Evolutionary conservation across 2,888 invertebrate genomes (phyloP).

Genomic region (Drosophila engyochracea): DNA sequence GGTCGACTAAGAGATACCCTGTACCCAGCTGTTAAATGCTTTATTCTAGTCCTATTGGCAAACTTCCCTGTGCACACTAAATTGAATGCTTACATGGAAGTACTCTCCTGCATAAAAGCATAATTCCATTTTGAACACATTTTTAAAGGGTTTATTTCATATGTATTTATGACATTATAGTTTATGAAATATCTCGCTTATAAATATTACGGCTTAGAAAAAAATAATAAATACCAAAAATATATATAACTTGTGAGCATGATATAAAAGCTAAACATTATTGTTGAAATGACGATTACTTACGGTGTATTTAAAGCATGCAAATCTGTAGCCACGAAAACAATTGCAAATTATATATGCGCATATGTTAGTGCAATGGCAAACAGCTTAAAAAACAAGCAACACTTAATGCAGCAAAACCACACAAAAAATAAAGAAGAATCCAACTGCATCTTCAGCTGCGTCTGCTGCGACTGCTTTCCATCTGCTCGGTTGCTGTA

Average conservation of each 20-base stretch:
- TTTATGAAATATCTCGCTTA: neutral
- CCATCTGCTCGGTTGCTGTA: neutral
- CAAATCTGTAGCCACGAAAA: conserved; percentile 67
- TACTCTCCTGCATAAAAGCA: neutral
- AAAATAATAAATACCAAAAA: neutral
- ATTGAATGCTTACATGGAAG: neutral
- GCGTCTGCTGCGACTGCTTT: conserved; percentile 17
- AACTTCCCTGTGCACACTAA: neutral
- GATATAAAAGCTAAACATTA: neutral
- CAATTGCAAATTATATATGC: conserved; percentile 75
- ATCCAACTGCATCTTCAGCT: conserved; percentile 32
- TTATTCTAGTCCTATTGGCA: neutral
- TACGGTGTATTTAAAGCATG: conserved; percentile 39
- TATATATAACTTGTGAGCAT: neutral
- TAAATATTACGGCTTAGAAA: neutral
- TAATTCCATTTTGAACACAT: neutral
- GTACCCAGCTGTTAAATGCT: too few species aligned
- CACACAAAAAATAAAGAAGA: conserved; percentile 9
- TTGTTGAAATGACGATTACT: neutral
- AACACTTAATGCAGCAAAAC: conserved; percentile 23
- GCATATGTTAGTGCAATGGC: conserved; percentile 71
- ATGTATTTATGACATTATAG: neutral
- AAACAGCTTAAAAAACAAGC: conserved; percentile 52
- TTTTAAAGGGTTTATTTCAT: neutral
- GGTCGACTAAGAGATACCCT: neutral